These are phyloP conservation scores for Thaumatotibia leucotreta DNA, from an alignment of 1,140 invertebrate genomes.

Conservation along the genomic window DNA sequence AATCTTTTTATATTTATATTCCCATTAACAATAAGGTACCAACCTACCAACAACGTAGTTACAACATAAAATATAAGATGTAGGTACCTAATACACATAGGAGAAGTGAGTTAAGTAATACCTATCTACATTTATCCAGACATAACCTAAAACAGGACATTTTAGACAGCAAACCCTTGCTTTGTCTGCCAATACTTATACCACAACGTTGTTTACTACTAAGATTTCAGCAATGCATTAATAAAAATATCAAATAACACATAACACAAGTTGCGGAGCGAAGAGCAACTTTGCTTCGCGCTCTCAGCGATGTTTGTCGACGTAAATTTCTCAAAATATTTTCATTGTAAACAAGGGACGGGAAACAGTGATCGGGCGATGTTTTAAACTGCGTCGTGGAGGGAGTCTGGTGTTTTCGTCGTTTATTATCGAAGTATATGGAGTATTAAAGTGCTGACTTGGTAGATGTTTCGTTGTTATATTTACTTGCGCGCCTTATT, in stretches of 20 bases:
- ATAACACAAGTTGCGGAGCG: not conserved
- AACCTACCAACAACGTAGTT: too few species aligned
- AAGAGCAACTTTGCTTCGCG: not conserved
- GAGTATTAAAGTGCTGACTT: too few species aligned
- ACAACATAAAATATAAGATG: too few species aligned
- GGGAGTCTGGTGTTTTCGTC: not conserved
- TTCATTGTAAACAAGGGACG: slow-evolving; percentile 4
- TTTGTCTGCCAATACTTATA: not conserved
- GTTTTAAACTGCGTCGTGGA: not conserved
- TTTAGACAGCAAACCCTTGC: slow-evolving; percentile 4
- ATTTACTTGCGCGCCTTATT: too few species aligned
- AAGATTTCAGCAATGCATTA: not conserved
- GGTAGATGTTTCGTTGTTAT: too few species aligned
- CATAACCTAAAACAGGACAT: too few species aligned
- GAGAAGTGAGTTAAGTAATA: too few species aligned
- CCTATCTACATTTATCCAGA: too few species aligned
- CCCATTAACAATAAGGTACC: too few species aligned
- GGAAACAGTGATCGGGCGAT: not conserved
- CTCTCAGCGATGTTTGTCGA: slow-evolving; percentile 12
- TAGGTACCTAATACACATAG: too few species aligned
- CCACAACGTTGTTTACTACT: not conserved
- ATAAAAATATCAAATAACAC: slow-evolving; percentile 13
- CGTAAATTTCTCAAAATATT: slow-evolving; percentile 24
- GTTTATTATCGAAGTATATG: not conserved
- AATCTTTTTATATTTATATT: too few species aligned